Conservation (phyloP, 2,797 vertebrate species). For the Euphonia xanthogaster region DNA sequence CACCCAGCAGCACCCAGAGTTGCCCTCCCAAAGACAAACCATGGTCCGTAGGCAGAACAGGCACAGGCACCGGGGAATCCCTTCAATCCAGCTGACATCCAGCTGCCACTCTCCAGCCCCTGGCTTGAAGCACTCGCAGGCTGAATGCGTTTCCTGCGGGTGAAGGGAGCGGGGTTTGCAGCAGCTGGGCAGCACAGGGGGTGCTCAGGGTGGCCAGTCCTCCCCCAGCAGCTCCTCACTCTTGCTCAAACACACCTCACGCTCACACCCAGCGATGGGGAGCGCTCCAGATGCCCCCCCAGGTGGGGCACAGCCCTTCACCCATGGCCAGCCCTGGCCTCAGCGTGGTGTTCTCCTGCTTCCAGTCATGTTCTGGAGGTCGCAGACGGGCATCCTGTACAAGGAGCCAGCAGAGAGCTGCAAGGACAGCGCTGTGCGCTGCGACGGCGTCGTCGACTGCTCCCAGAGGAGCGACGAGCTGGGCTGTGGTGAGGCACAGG, state of each 20-base stretch:
- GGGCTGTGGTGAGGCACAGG: constrained; percentile 81
- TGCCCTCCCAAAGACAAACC: fast-evolving
- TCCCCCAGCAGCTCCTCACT: not conserved
- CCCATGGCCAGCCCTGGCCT: not conserved
- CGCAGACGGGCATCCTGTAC: constrained; percentile 68
- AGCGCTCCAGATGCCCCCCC: fast-evolving
- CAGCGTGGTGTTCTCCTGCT: not conserved
- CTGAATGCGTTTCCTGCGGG: not conserved
- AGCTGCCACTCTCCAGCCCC: not conserved
- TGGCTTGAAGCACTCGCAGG: fast-evolving
- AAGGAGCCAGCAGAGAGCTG: constrained; percentile 79
- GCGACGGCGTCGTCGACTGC: constrained; percentile 82
- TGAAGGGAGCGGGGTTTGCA: not conserved
- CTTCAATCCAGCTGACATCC: not conserved
- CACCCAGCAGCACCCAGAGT: not conserved
- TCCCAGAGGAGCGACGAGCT: constrained; percentile 80
- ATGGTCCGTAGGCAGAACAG: fast-evolving
- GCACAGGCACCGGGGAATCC: fast-evolving
- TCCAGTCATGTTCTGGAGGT: constrained; percentile 77
- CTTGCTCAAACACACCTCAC: not conserved
- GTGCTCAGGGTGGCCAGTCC: not conserved
- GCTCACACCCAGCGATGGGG: fast-evolving
- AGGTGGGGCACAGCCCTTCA: not conserved
- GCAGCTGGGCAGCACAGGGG: not conserved
- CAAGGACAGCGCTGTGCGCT: constrained; percentile 70